Evolutionary conservation across 2,888 invertebrate species (phyloP), one percentile per base, ranked within the genome.

Genomic region (Heliconius ethilla): DNA sequence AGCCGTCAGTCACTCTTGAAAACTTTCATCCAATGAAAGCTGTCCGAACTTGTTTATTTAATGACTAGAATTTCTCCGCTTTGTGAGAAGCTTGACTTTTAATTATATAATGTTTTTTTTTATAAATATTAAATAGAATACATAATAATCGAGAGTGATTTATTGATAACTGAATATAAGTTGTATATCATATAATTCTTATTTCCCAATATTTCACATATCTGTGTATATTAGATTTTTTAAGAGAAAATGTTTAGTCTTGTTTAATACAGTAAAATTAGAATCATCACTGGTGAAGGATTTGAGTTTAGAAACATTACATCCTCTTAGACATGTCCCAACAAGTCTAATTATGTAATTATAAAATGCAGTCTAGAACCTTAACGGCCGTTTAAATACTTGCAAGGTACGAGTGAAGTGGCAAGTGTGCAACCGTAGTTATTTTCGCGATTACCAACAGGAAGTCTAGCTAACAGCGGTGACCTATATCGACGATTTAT

Each of bases 401-500:
- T 25, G 37, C 40, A 63, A 27, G 27, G 63, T 74, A 65, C 76
- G 78, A 80, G 51, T 75, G 77, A 74, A 74, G 74, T 75, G 63
- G 76, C 80, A 79, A 78, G 75, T 80, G 79, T 75, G 77, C 75
- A 67, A 70, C 65, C 75, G 78, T 78, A 79, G 80, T 77, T 82
- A 83, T 82, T 82, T 79, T 80, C 67, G 80, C 78, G 66, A 78
- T 79, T 78, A 67, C 66, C 70, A 78, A 72, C 80, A 78, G 82
- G 82, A 80, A 81, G 80, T 78, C 74, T 76, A 65, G 76, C 76
- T 79, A 79, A 62, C 77, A 76, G 59, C 59, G 37, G 76, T 78
- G 82, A 78, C 82, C 82, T 80, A 81, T 79, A 83, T 81, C 75
- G 78, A 79, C 78, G 76, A 70, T 77, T 78, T 79, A 80, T 81